Conservation (phyloP, 2,888 invertebrate species). For the Netelia fuscicornis region DNA sequence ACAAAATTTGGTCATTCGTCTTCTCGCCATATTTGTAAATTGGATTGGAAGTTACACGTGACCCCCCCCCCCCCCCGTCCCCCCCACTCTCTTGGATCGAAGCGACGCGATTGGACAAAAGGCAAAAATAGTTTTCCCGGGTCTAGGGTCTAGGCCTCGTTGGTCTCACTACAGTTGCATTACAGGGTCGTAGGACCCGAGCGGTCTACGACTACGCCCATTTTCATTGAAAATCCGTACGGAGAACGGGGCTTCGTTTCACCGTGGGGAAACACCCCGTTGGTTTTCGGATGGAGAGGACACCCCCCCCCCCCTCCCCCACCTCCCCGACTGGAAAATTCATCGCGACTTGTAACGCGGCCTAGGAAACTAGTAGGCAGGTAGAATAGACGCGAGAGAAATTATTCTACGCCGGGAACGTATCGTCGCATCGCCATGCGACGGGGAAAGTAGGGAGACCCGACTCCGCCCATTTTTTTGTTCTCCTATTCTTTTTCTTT, state of each 20-base stretch:
- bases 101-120: constrained; percentile 37
- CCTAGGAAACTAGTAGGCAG: constrained; percentile 5
- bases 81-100: no score
- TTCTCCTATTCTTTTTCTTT: neutral
- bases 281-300: constrained; percentile 38
- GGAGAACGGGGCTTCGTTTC: neutral
- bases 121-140: constrained; percentile 51
- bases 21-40: constrained; percentile 17
- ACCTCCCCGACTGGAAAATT: constrained; percentile 49
- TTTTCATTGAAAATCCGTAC: constrained; percentile 50
- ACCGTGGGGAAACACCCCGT: constrained; percentile 31
- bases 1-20: constrained; percentile 13
- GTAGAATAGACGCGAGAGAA: constrained; percentile 11
- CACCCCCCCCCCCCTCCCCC: no score
- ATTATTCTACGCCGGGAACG: neutral
- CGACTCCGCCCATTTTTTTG: constrained; percentile 39
- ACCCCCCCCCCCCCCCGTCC: neutral
- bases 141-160: neutral
- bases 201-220: constrained; percentile 52
- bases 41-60: constrained; percentile 3
- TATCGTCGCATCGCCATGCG: constrained; percentile 8
- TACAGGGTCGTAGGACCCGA: constrained; percentile 21
- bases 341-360: neutral
- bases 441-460: constrained; percentile 26
- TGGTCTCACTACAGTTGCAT: constrained; percentile 1